Percentiles rank a stretch among this genome's conserved stretches.
These are phyloP conservation scores for Heliothis subflexa DNA, from an alignment of 1,140 invertebrate species.

Conservation along the genomic window DNA sequence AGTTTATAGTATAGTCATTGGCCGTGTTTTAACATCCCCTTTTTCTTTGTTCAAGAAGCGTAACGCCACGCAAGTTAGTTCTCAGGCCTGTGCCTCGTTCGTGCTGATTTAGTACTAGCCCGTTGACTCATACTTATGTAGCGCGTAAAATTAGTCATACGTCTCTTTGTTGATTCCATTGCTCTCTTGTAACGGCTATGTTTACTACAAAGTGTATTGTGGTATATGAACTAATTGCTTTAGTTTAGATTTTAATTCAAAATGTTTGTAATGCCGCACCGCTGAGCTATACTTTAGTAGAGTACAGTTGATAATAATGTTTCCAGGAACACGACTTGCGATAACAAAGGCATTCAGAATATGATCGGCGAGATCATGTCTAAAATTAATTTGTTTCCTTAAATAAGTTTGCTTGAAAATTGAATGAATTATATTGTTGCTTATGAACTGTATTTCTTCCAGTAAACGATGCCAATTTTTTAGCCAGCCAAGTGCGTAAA, in stretches of 20 bases:
- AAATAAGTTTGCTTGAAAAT: constrained; percentile 39
- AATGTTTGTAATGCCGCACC: background rate
- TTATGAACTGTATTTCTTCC: constrained; percentile 50
- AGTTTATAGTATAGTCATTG: constrained; percentile 65
- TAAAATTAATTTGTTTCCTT: constrained; percentile 37
- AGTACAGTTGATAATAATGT: constrained; percentile 21
- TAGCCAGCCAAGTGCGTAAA: constrained; percentile 55
- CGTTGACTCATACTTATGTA: constrained; percentile 63
- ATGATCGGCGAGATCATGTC: constrained; percentile 24
- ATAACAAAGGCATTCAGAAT: constrained; percentile 32
- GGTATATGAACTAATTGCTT: constrained; percentile 38
- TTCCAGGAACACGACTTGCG: constrained; percentile 28
- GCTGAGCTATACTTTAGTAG: background rate
- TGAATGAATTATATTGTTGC: constrained; percentile 43
- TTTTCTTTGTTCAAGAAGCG: constrained; percentile 78
- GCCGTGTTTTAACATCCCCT: constrained; percentile 64
- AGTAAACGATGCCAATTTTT: constrained; percentile 65
- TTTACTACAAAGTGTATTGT: constrained; percentile 40
- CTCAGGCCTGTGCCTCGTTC: constrained; percentile 67
- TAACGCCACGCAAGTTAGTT: constrained; percentile 76
- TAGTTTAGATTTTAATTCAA: background rate
- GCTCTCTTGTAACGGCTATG: constrained; percentile 57
- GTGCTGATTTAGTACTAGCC: constrained; percentile 63
- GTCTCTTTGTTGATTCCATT: constrained; percentile 66
- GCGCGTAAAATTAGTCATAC: constrained; percentile 69